phyloP scores from a whole-genome alignment of 2,888 invertebrate species.

The Gnatocerus cornutus region DNA sequence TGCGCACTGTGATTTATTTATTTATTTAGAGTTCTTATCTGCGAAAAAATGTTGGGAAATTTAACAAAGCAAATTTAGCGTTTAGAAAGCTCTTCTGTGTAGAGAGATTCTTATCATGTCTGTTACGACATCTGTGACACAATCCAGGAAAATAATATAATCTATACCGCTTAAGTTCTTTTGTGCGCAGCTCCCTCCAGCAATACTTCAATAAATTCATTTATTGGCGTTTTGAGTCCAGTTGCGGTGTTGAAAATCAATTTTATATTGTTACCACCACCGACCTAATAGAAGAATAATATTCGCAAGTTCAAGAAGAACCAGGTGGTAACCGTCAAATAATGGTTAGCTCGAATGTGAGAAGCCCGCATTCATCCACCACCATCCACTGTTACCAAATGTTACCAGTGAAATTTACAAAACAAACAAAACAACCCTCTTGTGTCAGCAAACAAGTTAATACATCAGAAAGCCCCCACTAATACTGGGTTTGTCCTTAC shows the following conservation, averaged over 20 bases:
- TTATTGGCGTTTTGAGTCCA: not conserved
- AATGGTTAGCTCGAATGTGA: slow-evolving; percentile 45
- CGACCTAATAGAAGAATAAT: slow-evolving; percentile 36
- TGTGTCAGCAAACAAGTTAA: slow-evolving; percentile 63
- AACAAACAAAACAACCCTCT: slow-evolving; percentile 65
- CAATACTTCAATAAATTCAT: slow-evolving; percentile 5
- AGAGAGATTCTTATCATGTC: no score
- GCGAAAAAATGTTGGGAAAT: no score
- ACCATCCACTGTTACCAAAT: slow-evolving; percentile 64
- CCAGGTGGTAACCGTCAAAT: slow-evolving; percentile 56
- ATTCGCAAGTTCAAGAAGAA: slow-evolving; percentile 46
- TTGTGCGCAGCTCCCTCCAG: not conserved
- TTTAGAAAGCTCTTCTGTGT: no score
- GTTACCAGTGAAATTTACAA: slow-evolving; percentile 64
- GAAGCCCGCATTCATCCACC: slow-evolving; percentile 56
- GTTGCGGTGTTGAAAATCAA: slow-evolving; percentile 21
- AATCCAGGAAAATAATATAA: no score
- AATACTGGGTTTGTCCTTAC: slow-evolving; percentile 55
- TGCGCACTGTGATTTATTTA: no score
- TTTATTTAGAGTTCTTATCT: no score
- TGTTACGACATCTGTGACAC: no score
- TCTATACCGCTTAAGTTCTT: no score
- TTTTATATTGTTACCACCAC: slow-evolving; percentile 18
- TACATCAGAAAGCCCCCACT: slow-evolving; percentile 56
- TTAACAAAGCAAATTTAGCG: no score